Evolutionary conservation across 2,888 invertebrate species (phyloP), one percentile per base, ranked within the genome.

Genomic region (Meteorus cinctellus): DNA sequence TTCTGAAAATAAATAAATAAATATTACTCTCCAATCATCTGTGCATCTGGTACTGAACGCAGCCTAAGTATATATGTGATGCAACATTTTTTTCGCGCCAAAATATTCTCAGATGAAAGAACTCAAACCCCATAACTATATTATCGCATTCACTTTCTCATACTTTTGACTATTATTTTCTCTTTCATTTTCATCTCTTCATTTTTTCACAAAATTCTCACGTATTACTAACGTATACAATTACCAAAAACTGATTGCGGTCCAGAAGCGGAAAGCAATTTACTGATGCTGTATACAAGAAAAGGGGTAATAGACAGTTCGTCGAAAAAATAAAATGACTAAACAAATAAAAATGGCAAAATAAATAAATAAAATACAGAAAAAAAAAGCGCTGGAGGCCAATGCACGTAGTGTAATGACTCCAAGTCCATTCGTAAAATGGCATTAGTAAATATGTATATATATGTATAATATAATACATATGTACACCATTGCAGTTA

Each of bases 401-500:
- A 74, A 74, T 62, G 69, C 62, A 63, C 74, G 55, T 19, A n/a
- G 31, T 27, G 62, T 74, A 74, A 74, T 74, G 41, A 48, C 34
- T 16, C n/a, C 34, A 16, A 48, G n/a, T 62, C 12, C n/a, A 34
- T 27, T 36, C 34, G 73, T 51, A 55, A 73, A 74, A 74, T 69
- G 19, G 55, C 55, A 55, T 19, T 19, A 55, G 19, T 19, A 55
- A n/a, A 55, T 55, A 55, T 24, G 24, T 55, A 55, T 24, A 41
- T 41, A 41, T 10, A 55, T n/a, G 14, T n/a, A 45, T 48, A 34
- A n/a, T 48, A 24, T 24, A 34, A 55, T 55, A 55, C n/a, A 55
- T 19, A 55, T 55, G 10, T 24, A 55, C 19, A 55, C 19, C 8
- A 55, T 55, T 55, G 55, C 55, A n/a, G 19, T 19, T 55, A 55